A percentile compares a stretch with the other conserved stretches of the same genome.
These are phyloP conservation scores for Denticeps clupeoides DNA, from an alignment of 2,797 vertebrate species.

Conservation along the genomic window DNA sequence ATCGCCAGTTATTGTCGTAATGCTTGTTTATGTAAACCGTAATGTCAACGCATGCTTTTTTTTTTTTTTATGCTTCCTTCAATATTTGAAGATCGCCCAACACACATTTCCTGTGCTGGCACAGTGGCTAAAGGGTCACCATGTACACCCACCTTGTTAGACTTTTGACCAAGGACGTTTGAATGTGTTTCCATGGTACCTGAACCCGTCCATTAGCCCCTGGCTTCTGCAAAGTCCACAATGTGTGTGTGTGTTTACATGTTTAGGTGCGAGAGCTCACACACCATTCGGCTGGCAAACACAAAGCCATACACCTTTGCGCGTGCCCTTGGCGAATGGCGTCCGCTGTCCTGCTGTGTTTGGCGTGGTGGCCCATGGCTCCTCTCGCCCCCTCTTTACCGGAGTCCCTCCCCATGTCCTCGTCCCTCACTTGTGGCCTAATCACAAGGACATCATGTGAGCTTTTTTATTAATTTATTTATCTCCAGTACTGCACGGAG, in stretches of 20 bases:
- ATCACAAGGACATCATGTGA: constrained; percentile 48
- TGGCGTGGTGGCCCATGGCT: neutral
- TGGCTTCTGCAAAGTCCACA: neutral
- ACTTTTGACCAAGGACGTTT: constrained; percentile 23
- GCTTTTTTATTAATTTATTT: too few species aligned
- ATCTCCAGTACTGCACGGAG: constrained; percentile 35
- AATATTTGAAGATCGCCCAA: too few species aligned
- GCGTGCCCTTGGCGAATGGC: neutral
- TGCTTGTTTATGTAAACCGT: too few species aligned
- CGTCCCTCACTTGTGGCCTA: constrained; percentile 31
- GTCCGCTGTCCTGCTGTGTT: neutral
- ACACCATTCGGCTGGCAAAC: neutral
- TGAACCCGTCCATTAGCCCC: constrained; percentile 24
- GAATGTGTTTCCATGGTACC: constrained; percentile 32
- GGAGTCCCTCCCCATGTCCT: constrained; percentile 4
- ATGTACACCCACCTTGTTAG: constrained; percentile 7
- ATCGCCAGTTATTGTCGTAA: too few species aligned
- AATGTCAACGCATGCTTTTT: too few species aligned
- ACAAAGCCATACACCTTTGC: too few species aligned
- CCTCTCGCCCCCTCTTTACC: constrained; percentile 3
- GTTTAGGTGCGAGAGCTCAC: neutral
- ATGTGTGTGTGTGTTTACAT: neutral
- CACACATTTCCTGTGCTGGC: too few species aligned
- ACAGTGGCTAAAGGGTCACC: neutral
- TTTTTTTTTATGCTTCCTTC: too few species aligned